Evolutionary conservation across 2,888 invertebrate species (phyloP).

Genomic region (Yponomeuta sedellus): DNA sequence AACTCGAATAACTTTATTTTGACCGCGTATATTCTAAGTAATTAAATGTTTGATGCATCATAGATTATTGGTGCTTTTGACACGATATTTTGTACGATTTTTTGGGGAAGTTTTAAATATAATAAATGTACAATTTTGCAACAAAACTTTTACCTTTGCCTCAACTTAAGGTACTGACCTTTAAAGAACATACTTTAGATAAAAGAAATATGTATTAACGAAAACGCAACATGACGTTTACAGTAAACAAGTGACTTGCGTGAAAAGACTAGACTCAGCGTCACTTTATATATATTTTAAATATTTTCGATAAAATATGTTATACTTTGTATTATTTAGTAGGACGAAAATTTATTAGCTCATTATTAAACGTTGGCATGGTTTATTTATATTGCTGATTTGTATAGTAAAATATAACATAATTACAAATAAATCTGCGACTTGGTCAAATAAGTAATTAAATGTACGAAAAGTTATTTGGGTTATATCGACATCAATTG

Average conservation of each 20-base stretch:
- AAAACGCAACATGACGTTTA: not conserved
- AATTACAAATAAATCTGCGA: slow-evolving; percentile 37
- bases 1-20: too few species aligned
- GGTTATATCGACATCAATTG: not conserved
- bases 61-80: slow-evolving; percentile 35
- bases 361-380: not conserved
- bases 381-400: not conserved
- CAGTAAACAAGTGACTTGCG: slow-evolving; percentile 17
- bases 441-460: slow-evolving; percentile 36
- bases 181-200: not conserved
- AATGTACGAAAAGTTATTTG: slow-evolving; percentile 11
- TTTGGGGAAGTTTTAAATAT: slow-evolving; percentile 24
- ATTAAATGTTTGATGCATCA: too few species aligned
- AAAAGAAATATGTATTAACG: not conserved
- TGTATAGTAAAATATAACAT: slow-evolving; percentile 20
- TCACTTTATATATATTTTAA: slow-evolving; percentile 20
- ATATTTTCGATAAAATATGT: slow-evolving; percentile 11
- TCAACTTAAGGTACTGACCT: not conserved
- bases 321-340: not conserved
- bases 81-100: slow-evolving; percentile 58
- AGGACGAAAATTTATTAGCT: slow-evolving; percentile 17
- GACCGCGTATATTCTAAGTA: too few species aligned
- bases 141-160: too few species aligned
- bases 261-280: slow-evolving; percentile 42
- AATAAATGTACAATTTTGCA: too few species aligned